Evolutionary conservation across 2,888 invertebrate genomes (phyloP), one percentile per base, ranked within the genome.

Genomic region (Hypsopygia costalis): DNA sequence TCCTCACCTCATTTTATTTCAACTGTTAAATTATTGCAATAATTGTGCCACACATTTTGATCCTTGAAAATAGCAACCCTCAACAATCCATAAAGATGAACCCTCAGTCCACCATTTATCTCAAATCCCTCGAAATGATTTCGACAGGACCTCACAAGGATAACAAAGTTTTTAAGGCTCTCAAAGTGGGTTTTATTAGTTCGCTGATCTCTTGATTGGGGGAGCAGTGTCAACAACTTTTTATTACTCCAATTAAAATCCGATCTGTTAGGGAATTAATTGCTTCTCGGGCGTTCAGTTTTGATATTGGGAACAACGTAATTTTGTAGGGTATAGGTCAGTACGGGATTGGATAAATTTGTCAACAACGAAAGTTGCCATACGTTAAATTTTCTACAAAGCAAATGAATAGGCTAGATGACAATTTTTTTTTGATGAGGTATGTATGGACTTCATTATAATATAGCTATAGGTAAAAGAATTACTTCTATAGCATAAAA

Each of bases 221-320:
- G 37, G 6, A 36, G 21, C 31, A 7, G 31, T 32, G 38, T 38
- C 38, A 25, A 32, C 38, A 38, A 38, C 30, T 31, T 38, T 37
- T 38, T 32, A 38, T 32, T 32, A 12, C 22, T 9, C 25, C 32
- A 38, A 38, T 38, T 38, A 32, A 32, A 21, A 31, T 7, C 29
- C 10, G 29, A 11, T 22, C 30, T 8, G n/a, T 25, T 32, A 9
- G 1, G 22, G 2, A 32, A 38, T 32, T 32, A 12, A 32, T 38
- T 32, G 36, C n/a, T 12, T 11, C 12, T 10, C 22, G 22, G 16
- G 11, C 31, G 9, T 29, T 20, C 20, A 16, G 9, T 16, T 10
- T n/a, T 10, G 20, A 30, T 16, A 9, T 36, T 5, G 16, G 25
- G 25, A 6, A 3, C 25, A 25, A 25, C n/a, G 25, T 25, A 7